Base-by-base conservation (phyloP, 2,113 vertebrate species). In the Nyctibius bracteatus region DNA sequence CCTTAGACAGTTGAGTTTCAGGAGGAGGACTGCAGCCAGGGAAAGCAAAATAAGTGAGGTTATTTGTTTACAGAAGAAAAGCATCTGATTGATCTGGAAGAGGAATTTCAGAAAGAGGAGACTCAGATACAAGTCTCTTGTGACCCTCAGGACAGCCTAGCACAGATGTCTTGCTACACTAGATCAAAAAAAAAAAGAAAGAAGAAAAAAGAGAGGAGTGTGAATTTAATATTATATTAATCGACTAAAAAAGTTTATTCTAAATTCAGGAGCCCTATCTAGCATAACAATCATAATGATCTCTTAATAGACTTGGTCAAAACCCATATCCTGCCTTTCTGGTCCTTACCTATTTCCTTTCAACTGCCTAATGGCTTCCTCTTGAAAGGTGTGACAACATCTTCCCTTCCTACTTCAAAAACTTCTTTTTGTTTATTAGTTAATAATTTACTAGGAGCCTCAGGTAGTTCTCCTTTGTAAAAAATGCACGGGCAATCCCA, bases 361-460 rank as follows among this genome's bases (percentile, higher is more conserved):
- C 51, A 90, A 81, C 28, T 51, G 31, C 41, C 49, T 93, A 92
- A 93, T 72, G 44, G 70, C 52, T 97, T 96, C n/a, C 52, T 41
- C 51, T 88, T 10, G 4, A 78, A 90, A 88, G 13, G 12, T 81
- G 41, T 86, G 57, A 88, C 72, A 80, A 65, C 43, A 49, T 79
- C 52, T 90, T 74, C 47, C 66, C 35, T 90, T 91, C 51, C 49
- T 74, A 73, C 65, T 94, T 96, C 75, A 92, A 90, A 96, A 97
- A 41, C 20, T 58, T 28, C n/a, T 90, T 91, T 93, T 87, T 4
- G 0, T 88, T 93, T 93, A 67, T 92, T 72, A 73, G 77, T 94
- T 89, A 95, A 95, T 93, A 68, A 93, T 92, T 92, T 85, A 88
- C 49, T 24, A 55, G 30, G 39, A 91, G 49, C 82, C 54, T 59